phyloP scores from a whole-genome alignment of 1,140 invertebrate species.

The Oryzaephilus surinamensis region DNA sequence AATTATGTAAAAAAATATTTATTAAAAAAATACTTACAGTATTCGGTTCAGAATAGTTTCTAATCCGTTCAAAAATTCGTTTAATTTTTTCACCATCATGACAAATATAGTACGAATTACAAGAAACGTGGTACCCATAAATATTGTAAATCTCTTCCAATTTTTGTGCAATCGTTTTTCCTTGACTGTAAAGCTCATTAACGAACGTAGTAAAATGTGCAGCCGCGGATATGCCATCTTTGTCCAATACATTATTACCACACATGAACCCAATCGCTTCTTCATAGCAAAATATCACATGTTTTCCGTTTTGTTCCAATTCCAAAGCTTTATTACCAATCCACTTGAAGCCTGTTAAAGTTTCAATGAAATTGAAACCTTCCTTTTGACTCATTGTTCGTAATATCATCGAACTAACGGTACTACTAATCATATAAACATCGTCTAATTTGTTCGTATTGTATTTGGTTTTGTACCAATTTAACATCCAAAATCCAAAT shows the following conservation, averaged over 20 bases:
- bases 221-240: slow-evolving; percentile 89
- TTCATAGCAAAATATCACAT: slow-evolving; percentile 88
- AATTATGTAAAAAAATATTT: neutral
- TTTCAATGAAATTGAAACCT: slow-evolving; percentile 84
- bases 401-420: slow-evolving; percentile 97
- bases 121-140: slow-evolving; percentile 79
- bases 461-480: slow-evolving; percentile 43
- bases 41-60: slow-evolving; percentile 59
- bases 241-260: slow-evolving; percentile 76
- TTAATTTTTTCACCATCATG: slow-evolving; percentile 60
- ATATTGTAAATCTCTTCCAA: slow-evolving; percentile 68
- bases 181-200: slow-evolving; percentile 56
- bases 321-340: slow-evolving; percentile 87
- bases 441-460: slow-evolving; percentile 41
- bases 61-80: slow-evolving; percentile 70
- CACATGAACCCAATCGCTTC: slow-evolving; percentile 95
- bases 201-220: slow-evolving; percentile 62
- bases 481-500: slow-evolving; percentile 89
- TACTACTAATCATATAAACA: slow-evolving; percentile 80
- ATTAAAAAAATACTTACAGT: slow-evolving; percentile 42
- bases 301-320: slow-evolving; percentile 55
- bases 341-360: slow-evolving; percentile 99
- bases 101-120: slow-evolving; percentile 86
- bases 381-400: slow-evolving; percentile 68
- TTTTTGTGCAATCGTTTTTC: slow-evolving; percentile 60